Evolutionary conservation across 2,797 vertebrate genomes (phyloP), one percentile per base, ranked within the genome.

Genomic region (Oceanodroma leucorhoa): DNA sequence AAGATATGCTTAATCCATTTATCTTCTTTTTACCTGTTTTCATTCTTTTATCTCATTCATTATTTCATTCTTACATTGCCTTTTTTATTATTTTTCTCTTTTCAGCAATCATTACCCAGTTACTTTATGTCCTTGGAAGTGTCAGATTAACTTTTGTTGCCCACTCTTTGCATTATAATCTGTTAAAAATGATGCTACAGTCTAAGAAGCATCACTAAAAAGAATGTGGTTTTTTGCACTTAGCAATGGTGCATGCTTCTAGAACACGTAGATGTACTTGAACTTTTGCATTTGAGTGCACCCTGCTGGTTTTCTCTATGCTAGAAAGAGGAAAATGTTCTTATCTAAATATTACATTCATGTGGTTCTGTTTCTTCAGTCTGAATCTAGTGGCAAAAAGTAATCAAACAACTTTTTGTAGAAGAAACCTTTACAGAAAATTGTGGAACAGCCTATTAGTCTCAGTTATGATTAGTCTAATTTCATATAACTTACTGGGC

Each of bases 261-360:
- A 53, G 57, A 88, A 69, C 13, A 70, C 23, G 26, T 14, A 89
- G 17, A 21, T 89, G 75, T 81, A 58, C 70, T 89, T 76, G 50
- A 96, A 94, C 22, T 93, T 97, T 60, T 95, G 95, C 58, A 90
- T 96, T 94, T 94, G 93, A 97, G 91, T 97, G 95, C 95, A 95
- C 94, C 87, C 95, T 97, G 73, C 95, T 97, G 96, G 95, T 86
- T 96, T 96, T 91, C 70, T 70, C 26, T 62, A 3, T 82, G 48
- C 51, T 84, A 84, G 48, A 79, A 90, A 79, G 18, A 65, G 36
- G 14, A 53, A 64, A 55, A 30, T 19, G 30, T 78, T 90, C 58
- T 66, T 54, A 62, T 38, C 36, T 67, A 46, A 69, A 27, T 64
- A 48, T 64, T 71, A 40, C 6, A 24, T 53, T 88, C 2, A 1